Conservation (phyloP, 2,113 vertebrate genomes). For the Heterotilapia buettikoferi region DNA sequence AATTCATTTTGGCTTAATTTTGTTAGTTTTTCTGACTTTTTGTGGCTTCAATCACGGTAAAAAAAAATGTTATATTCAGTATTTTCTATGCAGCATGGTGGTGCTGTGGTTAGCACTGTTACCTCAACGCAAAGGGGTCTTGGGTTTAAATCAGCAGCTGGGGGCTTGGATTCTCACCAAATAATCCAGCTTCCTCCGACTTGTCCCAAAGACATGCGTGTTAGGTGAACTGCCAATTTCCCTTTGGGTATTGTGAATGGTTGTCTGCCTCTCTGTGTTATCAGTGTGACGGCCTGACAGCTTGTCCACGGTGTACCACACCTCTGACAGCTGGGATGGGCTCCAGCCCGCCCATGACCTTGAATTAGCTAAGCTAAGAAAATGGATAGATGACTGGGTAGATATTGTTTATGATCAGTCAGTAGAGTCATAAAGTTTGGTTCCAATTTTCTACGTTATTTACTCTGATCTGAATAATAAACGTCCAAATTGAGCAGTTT, state of each 20-base stretch:
- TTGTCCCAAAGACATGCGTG: not conserved
- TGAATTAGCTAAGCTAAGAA: not conserved
- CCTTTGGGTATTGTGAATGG: not conserved
- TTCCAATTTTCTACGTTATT: not conserved
- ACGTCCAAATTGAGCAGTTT: not conserved
- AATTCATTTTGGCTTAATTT: not conserved
- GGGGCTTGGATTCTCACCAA: not conserved
- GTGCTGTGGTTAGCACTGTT: not conserved
- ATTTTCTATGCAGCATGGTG: not conserved
- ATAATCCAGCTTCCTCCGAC: not conserved
- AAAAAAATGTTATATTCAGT: not conserved
- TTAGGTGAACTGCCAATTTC: not conserved
- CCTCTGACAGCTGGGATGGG: not conserved
- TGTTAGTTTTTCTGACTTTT: not conserved
- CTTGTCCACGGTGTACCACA: not conserved
- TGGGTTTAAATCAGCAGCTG: not conserved
- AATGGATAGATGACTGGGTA: not conserved
- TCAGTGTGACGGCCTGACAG: not conserved
- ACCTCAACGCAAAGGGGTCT: not conserved
- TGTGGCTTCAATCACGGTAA: not conserved
- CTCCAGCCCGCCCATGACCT: not conserved
- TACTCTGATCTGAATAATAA: not conserved
- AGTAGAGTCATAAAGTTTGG: not conserved
- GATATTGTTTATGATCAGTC: not conserved
- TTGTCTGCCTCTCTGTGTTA: not conserved